Evolutionary conservation across 2,797 vertebrate species (phyloP).

Genomic region (Pipistrellus nathusii): DNA sequence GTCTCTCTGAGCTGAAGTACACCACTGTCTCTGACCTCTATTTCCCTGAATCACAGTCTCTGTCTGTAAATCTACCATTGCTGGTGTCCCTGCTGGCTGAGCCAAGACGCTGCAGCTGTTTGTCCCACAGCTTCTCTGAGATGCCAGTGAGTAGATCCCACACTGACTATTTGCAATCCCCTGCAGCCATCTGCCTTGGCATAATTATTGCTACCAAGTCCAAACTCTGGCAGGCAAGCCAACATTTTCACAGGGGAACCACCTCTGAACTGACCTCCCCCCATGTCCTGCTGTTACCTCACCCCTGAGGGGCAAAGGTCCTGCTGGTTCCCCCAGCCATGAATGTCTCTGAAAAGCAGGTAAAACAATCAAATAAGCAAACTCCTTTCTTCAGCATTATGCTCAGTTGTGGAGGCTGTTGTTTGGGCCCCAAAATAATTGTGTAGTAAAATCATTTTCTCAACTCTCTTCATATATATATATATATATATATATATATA

Average conservation of each 20-base stretch:
- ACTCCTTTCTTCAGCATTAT: neutral
- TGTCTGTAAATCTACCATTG: neutral
- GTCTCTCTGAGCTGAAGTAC: neutral
- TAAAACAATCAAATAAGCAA: neutral
- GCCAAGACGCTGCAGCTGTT: neutral
- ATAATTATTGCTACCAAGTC: neutral
- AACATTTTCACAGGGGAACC: neutral
- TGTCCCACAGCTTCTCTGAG: neutral
- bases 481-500: too few relatives aligned
- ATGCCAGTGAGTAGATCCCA: neutral
- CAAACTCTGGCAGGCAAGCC: neutral
- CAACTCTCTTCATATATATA: too few relatives aligned
- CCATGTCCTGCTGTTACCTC: neutral
- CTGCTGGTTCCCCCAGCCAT: neutral
- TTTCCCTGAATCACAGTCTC: neutral
- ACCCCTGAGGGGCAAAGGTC: neutral
- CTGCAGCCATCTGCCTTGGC: neutral
- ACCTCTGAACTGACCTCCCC: neutral
- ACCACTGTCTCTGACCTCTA: neutral
- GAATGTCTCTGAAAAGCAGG: neutral
- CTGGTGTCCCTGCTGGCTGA: neutral
- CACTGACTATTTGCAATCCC: neutral
- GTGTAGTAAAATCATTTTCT: neutral
- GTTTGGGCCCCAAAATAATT: neutral
- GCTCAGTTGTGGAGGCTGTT: neutral